Evolutionary conservation across 2,797 vertebrate genomes (phyloP).

Genomic region (Erithacus rubecula): DNA sequence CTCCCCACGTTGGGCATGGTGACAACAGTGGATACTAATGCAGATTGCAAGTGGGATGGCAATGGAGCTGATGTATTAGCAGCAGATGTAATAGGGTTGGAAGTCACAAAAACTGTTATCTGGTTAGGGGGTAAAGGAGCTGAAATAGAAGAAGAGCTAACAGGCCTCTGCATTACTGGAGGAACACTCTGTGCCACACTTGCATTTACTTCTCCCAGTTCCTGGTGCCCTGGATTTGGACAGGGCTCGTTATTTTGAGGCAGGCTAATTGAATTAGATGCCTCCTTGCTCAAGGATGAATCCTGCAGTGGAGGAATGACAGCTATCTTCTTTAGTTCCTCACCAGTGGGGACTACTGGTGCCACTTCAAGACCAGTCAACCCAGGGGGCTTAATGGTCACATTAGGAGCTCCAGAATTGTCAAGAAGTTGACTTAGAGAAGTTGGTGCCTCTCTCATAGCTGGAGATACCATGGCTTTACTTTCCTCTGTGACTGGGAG

Average conservation of each 20-base stretch:
- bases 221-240: constrained; percentile 68
- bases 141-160: constrained; percentile 83
- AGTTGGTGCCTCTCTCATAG: constrained; percentile 87
- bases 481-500: constrained; percentile 78
- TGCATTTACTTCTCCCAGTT: constrained; percentile 71
- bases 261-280: constrained; percentile 66
- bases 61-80: constrained; percentile 78
- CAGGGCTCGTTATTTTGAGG: constrained; percentile 69
- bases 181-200: constrained; percentile 75
- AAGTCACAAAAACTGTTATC: constrained; percentile 95
- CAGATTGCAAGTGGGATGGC: constrained; percentile 82
- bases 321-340: constrained; percentile 76
- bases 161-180: constrained; percentile 86
- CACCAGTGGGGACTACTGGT: constrained; percentile 72
- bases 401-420: constrained; percentile 81
- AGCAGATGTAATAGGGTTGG: constrained; percentile 90
- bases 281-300: constrained; percentile 69
- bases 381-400: constrained; percentile 79
- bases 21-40: constrained; percentile 88
- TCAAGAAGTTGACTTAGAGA: constrained; percentile 96
- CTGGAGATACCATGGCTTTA: constrained; percentile 77
- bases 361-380: constrained; percentile 74
- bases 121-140: constrained; percentile 83
- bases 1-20: constrained; percentile 85
- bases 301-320: constrained; percentile 72